Evolutionary conservation across 2,797 vertebrate species (phyloP), one percentile per base, ranked within the genome.

Genomic region (Poeciliopsis infans): DNA sequence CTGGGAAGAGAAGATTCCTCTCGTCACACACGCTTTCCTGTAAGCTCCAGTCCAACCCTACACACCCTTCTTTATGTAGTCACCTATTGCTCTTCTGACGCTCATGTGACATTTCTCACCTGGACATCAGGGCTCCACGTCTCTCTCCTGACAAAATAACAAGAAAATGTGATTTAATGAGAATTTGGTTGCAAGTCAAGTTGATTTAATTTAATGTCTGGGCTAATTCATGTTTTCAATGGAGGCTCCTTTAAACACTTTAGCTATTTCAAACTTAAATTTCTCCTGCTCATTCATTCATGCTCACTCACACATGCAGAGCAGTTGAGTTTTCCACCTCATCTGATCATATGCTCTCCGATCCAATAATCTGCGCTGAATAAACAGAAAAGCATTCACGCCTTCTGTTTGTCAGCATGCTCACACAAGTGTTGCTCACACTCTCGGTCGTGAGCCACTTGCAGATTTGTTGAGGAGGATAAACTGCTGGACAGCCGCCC

Each of bases 91-190:
- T 93, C 88, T 91, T 95, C 88, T 89, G 78, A 93, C 80, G 79
- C 77, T 72, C 47, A 8, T 95, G 95, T 72, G 83, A 96, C 87
- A 96, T 96, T 96, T 94, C 95, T 94, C 95, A 95, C 89, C 85
- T 79, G 85, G 81, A 78, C 80, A 88, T 81, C 81, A 93, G 88
- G 69, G 75, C 81, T 83, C 73, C 78, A 78, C 79, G 74, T 78
- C 75, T 82, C 79, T 83, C 79, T 83, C 76, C 12, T 36, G 75
- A 79, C 39, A 71, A 85, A 88, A 39, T 15, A n/a, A 53, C 46
- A n/a, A 74, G 0, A 78, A 33, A 69, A 72, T 46, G 69, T 25
- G 76, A 0, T 59, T 85, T 61, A 85, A 23, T 33, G 75, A 87
- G 69, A 86, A 87, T 81, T 84, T 86, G 46, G 79, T 75, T 85